Base-by-base conservation (phyloP, 64 coral and sea anemone species). In the Hydrozoanthus tunicans region DNA sequence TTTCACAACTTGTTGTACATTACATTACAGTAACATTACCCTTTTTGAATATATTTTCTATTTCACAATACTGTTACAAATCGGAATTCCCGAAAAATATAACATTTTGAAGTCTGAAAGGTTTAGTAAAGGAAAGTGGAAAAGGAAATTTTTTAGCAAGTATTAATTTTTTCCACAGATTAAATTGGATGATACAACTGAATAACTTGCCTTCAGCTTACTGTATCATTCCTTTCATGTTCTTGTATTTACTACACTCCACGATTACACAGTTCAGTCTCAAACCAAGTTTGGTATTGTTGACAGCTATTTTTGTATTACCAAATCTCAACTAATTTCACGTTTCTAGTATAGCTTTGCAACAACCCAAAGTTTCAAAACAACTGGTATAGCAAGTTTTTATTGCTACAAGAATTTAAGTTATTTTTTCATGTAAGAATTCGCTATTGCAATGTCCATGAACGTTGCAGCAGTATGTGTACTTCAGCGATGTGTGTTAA, bases 261-360 rank as follows among this genome's bases (percentile, higher is more conserved):
- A 43, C 1, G 32, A 43, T 43, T 43, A 43, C 32, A 43, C 0
- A 43, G 32, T 43, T 43, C 32, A 43, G 12, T 15, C 63, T 0
- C 63, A 66, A 15, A 11, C 10, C 7, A 43, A 26, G 56, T 80
- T 59, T 11, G 10, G n/a, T 17, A 73, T 9, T 17, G 17, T 57
- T 86, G 67, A 66, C 53, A 52, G 20, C 12, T 86, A 86, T 86
- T 86, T 85, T 86, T 86, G 53, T 86, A 86, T 72, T 58, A 26
- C 9, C 10, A 9, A 86, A 11, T 86, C 62, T 72, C 13, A 53
- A 86, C 67, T 10, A 26, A 58, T 70, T 9, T 56, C 83, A 59
- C 67, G 56, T 82, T 65, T 81, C 62, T 68, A 83, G 62, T 53
- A 72, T 56, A 71, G 56, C 65, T 57, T 86, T 73, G 13, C 79